These are phyloP conservation scores for Gonatopus flavifemur DNA, from an alignment of 1,140 invertebrate genomes.

Conservation along the genomic window DNA sequence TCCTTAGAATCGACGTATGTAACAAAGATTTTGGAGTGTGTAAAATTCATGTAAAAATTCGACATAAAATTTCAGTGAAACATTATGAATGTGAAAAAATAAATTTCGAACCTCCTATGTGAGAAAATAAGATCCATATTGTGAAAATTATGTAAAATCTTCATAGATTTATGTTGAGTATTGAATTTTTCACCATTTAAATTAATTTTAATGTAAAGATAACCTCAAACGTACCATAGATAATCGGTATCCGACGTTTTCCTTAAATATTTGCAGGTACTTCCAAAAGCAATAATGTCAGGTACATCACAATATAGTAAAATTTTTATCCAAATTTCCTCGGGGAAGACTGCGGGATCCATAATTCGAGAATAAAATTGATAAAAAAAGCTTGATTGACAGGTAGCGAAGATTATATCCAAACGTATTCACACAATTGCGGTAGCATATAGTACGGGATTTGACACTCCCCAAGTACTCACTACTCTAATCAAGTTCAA, in stretches of 20 bases:
- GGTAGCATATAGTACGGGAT: conserved; percentile 26
- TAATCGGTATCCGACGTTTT: conserved; percentile 56
- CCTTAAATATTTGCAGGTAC: conserved; percentile 55
- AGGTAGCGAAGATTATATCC: too few species aligned
- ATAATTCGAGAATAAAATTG: conserved; percentile 46
- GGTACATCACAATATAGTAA: conserved; percentile 56
- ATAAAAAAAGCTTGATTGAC: conserved; percentile 44
- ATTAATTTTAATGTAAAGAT: conserved; percentile 22
- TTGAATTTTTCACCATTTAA: too few species aligned
- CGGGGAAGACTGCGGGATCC: conserved; percentile 56
- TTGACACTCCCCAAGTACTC: conserved; percentile 48
- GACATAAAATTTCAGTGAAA: too few species aligned
- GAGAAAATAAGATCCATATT: too few species aligned
- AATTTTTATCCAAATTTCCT: conserved; percentile 59
- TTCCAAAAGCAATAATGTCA: conserved; percentile 57
- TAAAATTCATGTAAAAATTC: too few species aligned
- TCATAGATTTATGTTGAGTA: too few species aligned
- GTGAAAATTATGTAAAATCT: too few species aligned
- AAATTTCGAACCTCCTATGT: too few species aligned
- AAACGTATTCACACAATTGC: too few species aligned
- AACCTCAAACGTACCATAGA: conserved; percentile 53
- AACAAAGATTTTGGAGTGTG: too few species aligned
- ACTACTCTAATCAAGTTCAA: conserved; percentile 57
- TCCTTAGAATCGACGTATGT: too few species aligned
- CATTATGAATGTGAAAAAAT: too few species aligned